Conservation (phyloP, 1,140 invertebrate species). For the Calliopsis andreniformis region DNA sequence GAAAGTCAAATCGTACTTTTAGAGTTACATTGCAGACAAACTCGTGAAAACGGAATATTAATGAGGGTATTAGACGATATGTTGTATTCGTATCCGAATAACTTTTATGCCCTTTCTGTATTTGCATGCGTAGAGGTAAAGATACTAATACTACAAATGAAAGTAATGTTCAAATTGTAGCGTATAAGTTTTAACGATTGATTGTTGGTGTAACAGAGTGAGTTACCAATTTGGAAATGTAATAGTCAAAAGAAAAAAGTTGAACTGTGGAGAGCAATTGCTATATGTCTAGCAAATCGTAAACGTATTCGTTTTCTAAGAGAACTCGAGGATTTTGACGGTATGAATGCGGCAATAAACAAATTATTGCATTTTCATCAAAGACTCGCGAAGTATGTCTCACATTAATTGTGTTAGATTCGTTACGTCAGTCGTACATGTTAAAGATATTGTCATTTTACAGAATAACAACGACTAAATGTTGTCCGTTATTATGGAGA, state of each 20-base stretch:
- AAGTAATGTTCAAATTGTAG: slow-evolving; percentile 20
- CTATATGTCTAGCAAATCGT: slow-evolving; percentile 73
- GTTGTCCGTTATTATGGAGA: slow-evolving; percentile 83
- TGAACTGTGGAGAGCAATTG: slow-evolving; percentile 70
- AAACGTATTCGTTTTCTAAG: slow-evolving; percentile 67
- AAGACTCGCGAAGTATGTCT: slow-evolving; percentile 66
- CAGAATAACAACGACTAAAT: slow-evolving; percentile 73
- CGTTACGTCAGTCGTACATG: slow-evolving; percentile 10
- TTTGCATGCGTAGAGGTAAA: slow-evolving; percentile 75
- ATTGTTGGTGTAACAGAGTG: slow-evolving; percentile 67
- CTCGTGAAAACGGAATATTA: slow-evolving; percentile 43
- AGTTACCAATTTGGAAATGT: slow-evolving; percentile 75
- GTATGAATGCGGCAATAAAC: slow-evolving; percentile 70
- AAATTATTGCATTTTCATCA: slow-evolving; percentile 75
- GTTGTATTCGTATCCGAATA: slow-evolving; percentile 82
- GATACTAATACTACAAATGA: slow-evolving; percentile 1
- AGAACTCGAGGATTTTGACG: slow-evolving; percentile 59
- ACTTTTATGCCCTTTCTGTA: slow-evolving; percentile 81
- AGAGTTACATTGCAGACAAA: slow-evolving; percentile 75
- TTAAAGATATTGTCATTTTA: slow-evolving; percentile 44
- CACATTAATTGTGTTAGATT: not conserved
- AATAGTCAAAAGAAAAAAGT: slow-evolving; percentile 59
- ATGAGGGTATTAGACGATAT: slow-evolving; percentile 66
- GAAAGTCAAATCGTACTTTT: slow-evolving; percentile 77
- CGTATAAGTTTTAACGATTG: not conserved